phyloP scores from a whole-genome alignment of 2,113 vertebrate species.

The Burhinus oedicnemus region DNA sequence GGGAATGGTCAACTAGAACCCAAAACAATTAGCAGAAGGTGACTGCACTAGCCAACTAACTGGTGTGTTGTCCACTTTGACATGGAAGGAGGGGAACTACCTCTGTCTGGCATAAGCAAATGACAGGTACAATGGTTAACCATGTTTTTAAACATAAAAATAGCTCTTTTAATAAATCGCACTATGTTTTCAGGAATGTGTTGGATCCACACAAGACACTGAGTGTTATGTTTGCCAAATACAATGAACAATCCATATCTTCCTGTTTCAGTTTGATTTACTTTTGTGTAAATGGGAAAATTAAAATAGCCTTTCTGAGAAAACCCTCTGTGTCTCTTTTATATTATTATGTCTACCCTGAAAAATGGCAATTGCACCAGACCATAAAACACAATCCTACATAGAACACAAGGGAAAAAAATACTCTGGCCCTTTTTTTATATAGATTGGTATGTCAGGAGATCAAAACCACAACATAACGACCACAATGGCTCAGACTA shows the following conservation, averaged over 20 bases:
- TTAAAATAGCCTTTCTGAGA: neutral
- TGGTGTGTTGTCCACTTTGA: fast-evolving
- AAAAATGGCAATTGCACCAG: neutral
- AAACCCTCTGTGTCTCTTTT: neutral
- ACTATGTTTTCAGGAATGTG: neutral
- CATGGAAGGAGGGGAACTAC: neutral
- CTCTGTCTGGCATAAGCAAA: neutral
- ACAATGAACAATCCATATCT: neutral
- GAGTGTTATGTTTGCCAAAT: neutral
- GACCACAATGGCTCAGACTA: neutral
- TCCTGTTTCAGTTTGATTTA: neutral
- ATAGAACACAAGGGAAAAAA: neutral
- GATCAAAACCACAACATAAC: neutral
- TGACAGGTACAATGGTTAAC: neutral
- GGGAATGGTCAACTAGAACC: neutral
- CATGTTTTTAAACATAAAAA: neutral
- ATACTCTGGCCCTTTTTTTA: neutral
- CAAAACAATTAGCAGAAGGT: neutral
- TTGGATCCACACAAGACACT: neutral
- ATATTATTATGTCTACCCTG: neutral
- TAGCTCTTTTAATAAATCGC: neutral
- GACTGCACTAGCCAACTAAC: neutral
- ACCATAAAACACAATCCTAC: neutral
- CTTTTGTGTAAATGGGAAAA: neutral
- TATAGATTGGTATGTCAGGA: neutral